Percentiles rank a stretch among this genome's conserved stretches.
Conservation (phyloP, 2,888 invertebrate species). For the Villa cingulata region DNA sequence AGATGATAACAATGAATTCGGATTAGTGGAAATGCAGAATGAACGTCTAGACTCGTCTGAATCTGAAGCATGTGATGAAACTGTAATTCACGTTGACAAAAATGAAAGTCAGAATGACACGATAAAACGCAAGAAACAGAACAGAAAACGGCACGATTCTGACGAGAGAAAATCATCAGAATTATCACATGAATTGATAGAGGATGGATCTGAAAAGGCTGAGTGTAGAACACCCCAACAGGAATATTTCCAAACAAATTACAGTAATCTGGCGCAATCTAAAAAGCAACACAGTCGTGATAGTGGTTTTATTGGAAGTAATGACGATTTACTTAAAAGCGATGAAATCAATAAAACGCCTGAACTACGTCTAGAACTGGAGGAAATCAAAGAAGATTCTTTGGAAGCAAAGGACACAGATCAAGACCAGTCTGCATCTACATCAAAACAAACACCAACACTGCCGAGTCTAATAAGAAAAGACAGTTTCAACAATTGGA, state of each 20-base stretch:
- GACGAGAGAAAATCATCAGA: conserved; percentile 47
- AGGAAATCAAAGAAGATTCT: conserved; percentile 44
- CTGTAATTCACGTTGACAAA: conserved; percentile 52
- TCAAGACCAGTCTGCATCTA: neutral
- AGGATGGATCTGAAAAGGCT: conserved; percentile 44
- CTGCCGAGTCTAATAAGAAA: conserved; percentile 49
- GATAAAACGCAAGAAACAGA: conserved; percentile 68
- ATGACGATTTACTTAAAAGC: conserved; percentile 64
- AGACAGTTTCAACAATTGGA: conserved; percentile 89
- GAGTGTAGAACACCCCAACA: conserved; percentile 55
- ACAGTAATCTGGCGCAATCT: conserved; percentile 46
- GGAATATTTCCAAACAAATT: conserved; percentile 42
- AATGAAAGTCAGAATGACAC: conserved; percentile 61
- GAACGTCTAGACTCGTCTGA: conserved; percentile 51
- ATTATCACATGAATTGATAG: conserved; percentile 40
- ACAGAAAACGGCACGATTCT: conserved; percentile 47
- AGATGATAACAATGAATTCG: conserved; percentile 36
- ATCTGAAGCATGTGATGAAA: conserved; percentile 55
- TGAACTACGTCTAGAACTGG: conserved; percentile 35
- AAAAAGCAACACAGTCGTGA: conserved; percentile 74
- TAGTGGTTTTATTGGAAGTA: conserved; percentile 79
- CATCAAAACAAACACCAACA: conserved; percentile 2
- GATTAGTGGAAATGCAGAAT: conserved; percentile 30
- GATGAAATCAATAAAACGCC: conserved; percentile 26
- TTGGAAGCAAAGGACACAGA: conserved; percentile 28